phyloP scores from a whole-genome alignment of 2,797 vertebrate genomes.

The Varecia variegata region DNA sequence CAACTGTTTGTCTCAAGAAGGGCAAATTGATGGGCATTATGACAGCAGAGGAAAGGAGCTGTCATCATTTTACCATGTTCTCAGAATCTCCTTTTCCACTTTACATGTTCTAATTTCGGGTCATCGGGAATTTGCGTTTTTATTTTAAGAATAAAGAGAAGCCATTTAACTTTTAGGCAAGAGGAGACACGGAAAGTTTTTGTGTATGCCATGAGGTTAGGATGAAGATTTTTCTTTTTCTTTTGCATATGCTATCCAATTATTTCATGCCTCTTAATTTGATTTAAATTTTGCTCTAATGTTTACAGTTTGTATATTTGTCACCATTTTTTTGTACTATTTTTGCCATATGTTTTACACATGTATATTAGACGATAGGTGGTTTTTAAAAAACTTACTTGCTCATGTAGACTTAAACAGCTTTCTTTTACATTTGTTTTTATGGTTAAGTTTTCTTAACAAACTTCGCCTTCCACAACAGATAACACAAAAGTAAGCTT shows the following conservation, averaged over 20 bases:
- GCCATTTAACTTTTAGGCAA: neutral
- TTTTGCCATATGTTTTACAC: neutral
- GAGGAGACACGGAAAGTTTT: neutral
- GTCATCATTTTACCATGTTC: neutral
- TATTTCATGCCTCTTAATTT: neutral
- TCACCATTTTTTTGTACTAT: neutral
- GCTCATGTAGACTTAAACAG: neutral
- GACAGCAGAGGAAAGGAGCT: neutral
- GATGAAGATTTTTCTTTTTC: neutral
- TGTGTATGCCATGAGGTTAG: neutral
- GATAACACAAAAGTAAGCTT: slow-evolving; percentile 6
- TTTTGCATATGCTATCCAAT: neutral
- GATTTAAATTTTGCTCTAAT: neutral
- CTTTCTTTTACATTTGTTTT: slow-evolving; percentile 4
- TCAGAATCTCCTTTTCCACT: neutral
- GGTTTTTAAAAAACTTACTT: neutral
- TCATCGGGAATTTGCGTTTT: neutral
- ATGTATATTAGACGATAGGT: neutral
- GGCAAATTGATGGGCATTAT: neutral
- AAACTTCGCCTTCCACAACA: neutral
- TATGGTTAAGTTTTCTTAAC: neutral
- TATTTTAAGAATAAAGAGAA: neutral
- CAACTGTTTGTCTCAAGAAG: neutral
- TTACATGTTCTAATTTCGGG: neutral
- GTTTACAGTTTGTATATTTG: neutral